Evolutionary conservation across 2,797 vertebrate species (phyloP).

Genomic region (Halcyon smyrnensis): DNA sequence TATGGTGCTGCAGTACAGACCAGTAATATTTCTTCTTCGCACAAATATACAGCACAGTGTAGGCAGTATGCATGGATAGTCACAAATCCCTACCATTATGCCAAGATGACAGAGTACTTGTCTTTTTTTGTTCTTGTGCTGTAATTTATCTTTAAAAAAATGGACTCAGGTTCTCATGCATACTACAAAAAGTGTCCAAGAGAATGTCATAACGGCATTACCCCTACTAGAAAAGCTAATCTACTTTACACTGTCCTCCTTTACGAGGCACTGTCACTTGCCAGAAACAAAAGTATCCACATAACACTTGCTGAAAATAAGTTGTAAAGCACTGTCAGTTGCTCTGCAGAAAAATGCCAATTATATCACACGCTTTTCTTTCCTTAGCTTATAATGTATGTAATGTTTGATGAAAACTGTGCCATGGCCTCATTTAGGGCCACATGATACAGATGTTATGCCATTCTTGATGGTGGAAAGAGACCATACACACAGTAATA

Average conservation of each 20-base stretch:
- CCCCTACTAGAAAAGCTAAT: slow-evolving; percentile 67
- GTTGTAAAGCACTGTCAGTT: slow-evolving; percentile 62
- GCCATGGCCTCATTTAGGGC: slow-evolving; percentile 14
- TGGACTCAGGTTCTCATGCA: slow-evolving; percentile 40
- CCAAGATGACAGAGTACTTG: slow-evolving; percentile 73
- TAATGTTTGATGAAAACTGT: slow-evolving; percentile 27
- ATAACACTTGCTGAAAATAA: slow-evolving; percentile 55
- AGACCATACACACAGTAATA: not conserved
- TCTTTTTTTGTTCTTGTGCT: slow-evolving; percentile 64
- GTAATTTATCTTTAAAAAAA: slow-evolving; percentile 72
- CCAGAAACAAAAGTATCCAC: slow-evolving; percentile 53
- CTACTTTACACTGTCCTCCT: slow-evolving; percentile 62
- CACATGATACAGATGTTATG: slow-evolving; percentile 15
- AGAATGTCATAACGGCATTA: slow-evolving; percentile 66
- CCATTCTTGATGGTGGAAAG: not conserved
- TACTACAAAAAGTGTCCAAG: slow-evolving; percentile 42
- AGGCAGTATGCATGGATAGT: slow-evolving; percentile 37
- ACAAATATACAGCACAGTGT: not conserved
- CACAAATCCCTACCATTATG: slow-evolving; percentile 66
- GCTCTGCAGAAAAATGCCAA: slow-evolving; percentile 59
- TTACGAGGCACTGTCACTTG: slow-evolving; percentile 62
- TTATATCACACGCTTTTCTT: slow-evolving; percentile 14
- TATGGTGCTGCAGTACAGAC: not conserved
- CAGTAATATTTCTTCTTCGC: slow-evolving; percentile 52
- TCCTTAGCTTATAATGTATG: not conserved